Evolutionary conservation across 2,888 invertebrate genomes (phyloP).

Genomic region (Drosophila putrida): DNA sequence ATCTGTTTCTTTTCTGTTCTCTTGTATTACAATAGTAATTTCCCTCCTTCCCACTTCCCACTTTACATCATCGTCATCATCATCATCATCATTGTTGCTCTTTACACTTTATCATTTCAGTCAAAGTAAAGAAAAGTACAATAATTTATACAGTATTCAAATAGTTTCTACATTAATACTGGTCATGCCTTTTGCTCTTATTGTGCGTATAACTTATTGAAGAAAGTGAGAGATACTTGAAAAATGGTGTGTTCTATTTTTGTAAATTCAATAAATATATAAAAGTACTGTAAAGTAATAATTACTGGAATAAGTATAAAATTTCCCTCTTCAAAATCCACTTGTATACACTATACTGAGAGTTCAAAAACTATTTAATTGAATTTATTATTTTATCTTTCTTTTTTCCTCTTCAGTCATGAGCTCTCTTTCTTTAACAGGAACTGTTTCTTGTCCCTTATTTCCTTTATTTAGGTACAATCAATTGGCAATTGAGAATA

Average conservation of each 20-base stretch:
- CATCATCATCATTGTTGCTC: conserved; percentile 1
- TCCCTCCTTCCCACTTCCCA: neutral
- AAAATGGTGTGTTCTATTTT: neutral
- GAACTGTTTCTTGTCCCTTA: neutral
- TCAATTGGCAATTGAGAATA: neutral
- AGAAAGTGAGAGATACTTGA: neutral
- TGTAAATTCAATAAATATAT: neutral
- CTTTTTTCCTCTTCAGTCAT: neutral
- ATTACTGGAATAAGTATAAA: neutral
- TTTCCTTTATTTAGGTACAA: neutral
- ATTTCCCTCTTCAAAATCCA: neutral
- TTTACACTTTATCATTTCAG: conserved; percentile 1
- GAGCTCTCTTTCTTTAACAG: too few relatives aligned
- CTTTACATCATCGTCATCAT: too few relatives aligned
- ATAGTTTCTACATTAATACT: neutral
- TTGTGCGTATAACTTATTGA: neutral
- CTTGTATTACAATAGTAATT: neutral
- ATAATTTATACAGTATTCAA: conserved; percentile 1
- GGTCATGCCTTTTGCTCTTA: neutral
- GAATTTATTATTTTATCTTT: too few relatives aligned
- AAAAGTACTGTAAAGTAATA: too few relatives aligned
- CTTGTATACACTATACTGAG: too few relatives aligned
- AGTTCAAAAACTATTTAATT: too few relatives aligned
- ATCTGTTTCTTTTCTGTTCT: conserved; percentile 19
- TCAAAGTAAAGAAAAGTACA: conserved; percentile 1